Base-by-base conservation (phyloP, 1,140 invertebrate species). In the Mizuhopecten yessoensis region DNA sequence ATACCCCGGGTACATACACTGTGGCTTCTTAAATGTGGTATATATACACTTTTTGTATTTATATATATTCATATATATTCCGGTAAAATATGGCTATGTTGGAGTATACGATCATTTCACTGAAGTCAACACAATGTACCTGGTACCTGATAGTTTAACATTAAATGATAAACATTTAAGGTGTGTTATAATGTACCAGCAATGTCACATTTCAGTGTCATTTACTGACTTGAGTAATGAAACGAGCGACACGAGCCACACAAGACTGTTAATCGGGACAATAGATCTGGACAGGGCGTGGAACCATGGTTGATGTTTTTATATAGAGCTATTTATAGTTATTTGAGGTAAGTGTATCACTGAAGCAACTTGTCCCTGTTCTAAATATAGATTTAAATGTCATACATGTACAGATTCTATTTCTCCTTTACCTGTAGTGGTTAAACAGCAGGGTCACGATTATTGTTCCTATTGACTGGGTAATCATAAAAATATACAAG, bases 341-440 rank as follows among this genome's bases (percentile, higher is more conserved):
- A 75, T n/a, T n/a, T 29, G 1, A 75, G 57, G 57, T 75, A 75
- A 75, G 57, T 5, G 23, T 75, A 11, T 75, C 23, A 29, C 3
- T 75, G 23, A 13, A 29, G 57, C 15, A 49, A 15, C 45, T 49
- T 23, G 20, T 49, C 45, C 20, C 1, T 29, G 17, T 75, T 75
- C 57, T 75, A 75, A 75, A 29, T 75, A 75, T 75, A 75, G 57
- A n/a, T 75, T 75, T 75, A 75, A 75, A 75, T 29, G 57, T 75
- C 36, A 39, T 39, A 39, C 5, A 39, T 39, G 5, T 39, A 39
- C 13, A 13, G 36, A 39, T 7, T 39, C 5, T 39, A 39, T 39
- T 39, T 7, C 13, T 39, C 13, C 36, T 39, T 39, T 39, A 7
- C 36, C 36, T 39, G 36, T 7, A 5, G 5, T 13, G 36, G 13